These are phyloP conservation scores for silkworm (Bombyx mori) DNA, from an alignment of 1,140 invertebrate species.

Conservation along the genomic window ASM3026992v2 NC_085130.1:11309001-11309500, in stretches of 20 bases:
- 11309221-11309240: conserved; percentile 13
- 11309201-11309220: conserved; percentile 18
- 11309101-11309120: neutral
- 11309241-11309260: conserved; percentile 18
- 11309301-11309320: conserved; percentile 21
- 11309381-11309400: neutral
- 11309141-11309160: conserved; percentile 8
- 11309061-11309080: neutral
- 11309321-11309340: conserved; percentile 39
- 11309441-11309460: too few relatives aligned
- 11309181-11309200: conserved; percentile 13
- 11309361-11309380: neutral
- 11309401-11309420: neutral
- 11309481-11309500: too few relatives aligned
- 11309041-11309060: neutral
- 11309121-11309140: neutral
- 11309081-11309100: neutral
- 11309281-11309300: conserved; percentile 12
- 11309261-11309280: conserved; percentile 16
- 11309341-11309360: conserved; percentile 17
- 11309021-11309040: neutral
- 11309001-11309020: neutral
- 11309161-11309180: conserved; percentile 11
- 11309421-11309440: neutral
- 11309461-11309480: too few relatives aligned